Conservation (phyloP, 1,140 invertebrate species). For the Listronotus oregonensis region DNA sequence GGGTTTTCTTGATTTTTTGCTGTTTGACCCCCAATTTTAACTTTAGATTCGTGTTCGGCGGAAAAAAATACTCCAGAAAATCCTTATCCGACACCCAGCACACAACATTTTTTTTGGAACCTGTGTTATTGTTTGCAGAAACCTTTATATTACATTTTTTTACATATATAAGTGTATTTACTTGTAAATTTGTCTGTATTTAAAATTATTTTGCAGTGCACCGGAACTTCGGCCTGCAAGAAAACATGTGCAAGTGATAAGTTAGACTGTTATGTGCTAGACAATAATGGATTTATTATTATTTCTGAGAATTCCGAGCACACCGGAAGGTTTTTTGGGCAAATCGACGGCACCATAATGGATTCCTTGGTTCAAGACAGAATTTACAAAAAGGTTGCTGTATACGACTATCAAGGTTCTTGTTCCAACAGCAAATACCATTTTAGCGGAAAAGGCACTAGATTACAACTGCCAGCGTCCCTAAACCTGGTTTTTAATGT, state of each 20-base stretch:
- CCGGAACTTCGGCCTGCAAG: slow-evolving; percentile 69
- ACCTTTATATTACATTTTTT: too few relatives aligned
- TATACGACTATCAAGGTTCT: slow-evolving; percentile 83
- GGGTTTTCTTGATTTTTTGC: too few relatives aligned
- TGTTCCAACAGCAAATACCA: slow-evolving; percentile 72
- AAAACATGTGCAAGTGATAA: slow-evolving; percentile 85
- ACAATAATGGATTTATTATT: slow-evolving; percentile 93
- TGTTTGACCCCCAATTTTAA: too few relatives aligned
- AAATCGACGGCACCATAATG: slow-evolving; percentile 94
- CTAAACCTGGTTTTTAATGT: slow-evolving; percentile 43
- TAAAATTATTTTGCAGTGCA: slow-evolving; percentile 65
- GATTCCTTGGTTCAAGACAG: slow-evolving; percentile 87
- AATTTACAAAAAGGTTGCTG: slow-evolving; percentile 84
- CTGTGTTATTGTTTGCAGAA: too few relatives aligned
- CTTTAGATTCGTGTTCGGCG: too few relatives aligned
- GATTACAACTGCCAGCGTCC: slow-evolving; percentile 43
- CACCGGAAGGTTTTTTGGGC: slow-evolving; percentile 88
- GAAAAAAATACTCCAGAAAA: too few relatives aligned
- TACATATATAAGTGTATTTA: too few relatives aligned
- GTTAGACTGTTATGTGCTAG: slow-evolving; percentile 88
- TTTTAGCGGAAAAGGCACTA: slow-evolving; percentile 65
- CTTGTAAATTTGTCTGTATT: too few relatives aligned
- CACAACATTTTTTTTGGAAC: too few relatives aligned
- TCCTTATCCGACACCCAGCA: too few relatives aligned
- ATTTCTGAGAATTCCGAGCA: slow-evolving; percentile 83